These are phyloP conservation scores for Aphelinus atriplicis DNA, from an alignment of 1,140 invertebrate genomes.

Conservation along the genomic window DNA sequence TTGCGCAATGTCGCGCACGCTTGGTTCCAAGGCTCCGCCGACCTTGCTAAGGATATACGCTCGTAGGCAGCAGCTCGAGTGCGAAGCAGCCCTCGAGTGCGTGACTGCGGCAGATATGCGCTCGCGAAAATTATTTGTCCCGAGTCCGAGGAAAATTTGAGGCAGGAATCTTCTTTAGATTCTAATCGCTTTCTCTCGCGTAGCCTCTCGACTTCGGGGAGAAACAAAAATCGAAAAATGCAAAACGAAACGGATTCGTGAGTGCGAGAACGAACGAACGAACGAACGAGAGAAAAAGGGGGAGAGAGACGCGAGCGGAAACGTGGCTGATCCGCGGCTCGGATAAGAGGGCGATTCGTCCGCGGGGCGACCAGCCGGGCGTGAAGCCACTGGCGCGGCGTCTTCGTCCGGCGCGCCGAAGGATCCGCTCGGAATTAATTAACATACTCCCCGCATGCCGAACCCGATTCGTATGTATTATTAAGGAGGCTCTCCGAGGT, in stretches of 20 bases:
- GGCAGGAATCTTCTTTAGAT: neutral
- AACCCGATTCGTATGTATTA: too few relatives aligned
- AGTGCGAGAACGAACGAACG: too few relatives aligned
- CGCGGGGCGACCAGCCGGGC: constrained; percentile 1
- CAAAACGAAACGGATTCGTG: too few relatives aligned
- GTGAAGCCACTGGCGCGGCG: neutral
- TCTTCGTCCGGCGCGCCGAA: too few relatives aligned
- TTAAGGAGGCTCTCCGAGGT: too few relatives aligned
- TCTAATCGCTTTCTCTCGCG: neutral
- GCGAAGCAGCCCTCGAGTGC: constrained; percentile 45
- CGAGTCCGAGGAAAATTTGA: too few relatives aligned
- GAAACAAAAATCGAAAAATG: too few relatives aligned
- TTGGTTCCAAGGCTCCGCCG: constrained; percentile 49
- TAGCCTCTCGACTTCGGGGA: neutral
- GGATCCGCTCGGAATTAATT: too few relatives aligned
- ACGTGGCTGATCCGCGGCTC: constrained; percentile 10
- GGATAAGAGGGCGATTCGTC: constrained; percentile 20
- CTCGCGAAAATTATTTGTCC: neutral
- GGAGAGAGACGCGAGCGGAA: neutral
- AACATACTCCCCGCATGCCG: too few relatives aligned
- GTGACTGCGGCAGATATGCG: neutral
- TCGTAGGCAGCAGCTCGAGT: constrained; percentile 52
- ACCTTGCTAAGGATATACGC: constrained; percentile 53
- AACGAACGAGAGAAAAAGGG: neutral
- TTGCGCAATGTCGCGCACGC: constrained; percentile 41